Base-by-base conservation (phyloP, 2,888 invertebrate genomes). In the Liodrosophila aerea region DNA sequence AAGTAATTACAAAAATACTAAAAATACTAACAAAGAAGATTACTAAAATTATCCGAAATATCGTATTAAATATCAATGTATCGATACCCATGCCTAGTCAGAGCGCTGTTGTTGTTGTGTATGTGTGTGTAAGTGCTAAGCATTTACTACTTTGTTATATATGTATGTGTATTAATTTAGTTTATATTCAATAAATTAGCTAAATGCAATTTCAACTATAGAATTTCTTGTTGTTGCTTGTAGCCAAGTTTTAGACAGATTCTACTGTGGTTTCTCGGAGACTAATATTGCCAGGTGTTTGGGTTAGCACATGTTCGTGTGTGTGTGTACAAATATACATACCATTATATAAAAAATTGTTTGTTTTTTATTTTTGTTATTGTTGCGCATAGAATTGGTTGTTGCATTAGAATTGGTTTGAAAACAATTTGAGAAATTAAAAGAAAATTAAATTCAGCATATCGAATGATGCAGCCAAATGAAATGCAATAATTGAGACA, bases 241-340 rank as follows among this genome's bases (percentile, higher is more conserved):
- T 49, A 33, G 39, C 27, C 15, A 36, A 45, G 33, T 33, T 33
- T 11, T 33, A 44, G 43, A 47, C 54, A 45, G 39, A 56, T 41
- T 49, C 72, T 81, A 81, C 72, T 81, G 86, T 34, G 76, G 83
- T 77, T 86, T 81, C 46, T 81, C 81, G 47, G 81, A 85, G 45
- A 81, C 81, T 81, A 73, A 22, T 22, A 22, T 64, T 56, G 33
- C 40, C 46, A 50, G 49, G 50, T 61, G 37, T 41, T 51, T 44
- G 9, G 39, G n/a, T 45, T 36, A 52, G 36, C 43, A 18, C 51
- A 16, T 40, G 43, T 62, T 12, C 58, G 34, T 56, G 39, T 63
- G 18, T 61, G 64, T 70, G 76, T 76, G 64, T 86, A 81, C 86
- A 82, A 83, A 85, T 86, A 85, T 87, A 87, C 87, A 86, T 85